Base-by-base conservation (phyloP, 2,888 invertebrate genomes). In the Villa cingulata region DNA sequence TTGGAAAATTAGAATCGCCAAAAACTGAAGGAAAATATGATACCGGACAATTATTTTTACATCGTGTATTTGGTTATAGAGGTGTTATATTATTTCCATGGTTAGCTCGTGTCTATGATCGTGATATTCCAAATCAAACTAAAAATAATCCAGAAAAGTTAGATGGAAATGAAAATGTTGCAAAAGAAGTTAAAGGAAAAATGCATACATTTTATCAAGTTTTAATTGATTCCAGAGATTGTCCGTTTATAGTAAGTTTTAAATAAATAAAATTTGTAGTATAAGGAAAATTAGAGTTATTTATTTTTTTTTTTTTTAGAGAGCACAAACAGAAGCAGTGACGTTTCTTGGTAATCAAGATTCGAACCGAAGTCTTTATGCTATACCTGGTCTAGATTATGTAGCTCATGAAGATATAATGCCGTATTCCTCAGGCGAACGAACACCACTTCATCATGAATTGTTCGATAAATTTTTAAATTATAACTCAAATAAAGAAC, bases 131-230 rank as follows among this genome's bases (percentile, higher is more conserved):
- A 2, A 78, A 75, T 58, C 81, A 81, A 62, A 77, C 75, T 59
- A 78, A 80, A 58, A 73, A 37, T 7, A 17, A 45, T 3, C 43
- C 47, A 4, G 49, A 46, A 34, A 49, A 48, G 20, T 2, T 29
- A 17, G 48, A 51, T 66, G 38, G 15, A 7, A 39, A 36, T 6
- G 55, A 47, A 7, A 72, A 66, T 55, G 83, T 81, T 16, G 81
- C 83, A 29, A 88, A 87, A 64, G 90, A 90, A 71, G 87, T 89
- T 12, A 86, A 90, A 68, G 90, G 92, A 41, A 78, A 83, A 63
- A 86, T 89, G 9, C 91, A 94, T 61, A 88, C 92, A 37, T 97
- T 94, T 68, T 98, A 98, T 69, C 96, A 98, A 75, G 96, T 95
- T 38, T 75, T 98, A 38, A 96, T 98, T 57, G 97, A 98, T 70